These are phyloP conservation scores for Cremastinae sp. DNA, from an alignment of 2,888 invertebrate genomes.

Conservation along the genomic window DNA sequence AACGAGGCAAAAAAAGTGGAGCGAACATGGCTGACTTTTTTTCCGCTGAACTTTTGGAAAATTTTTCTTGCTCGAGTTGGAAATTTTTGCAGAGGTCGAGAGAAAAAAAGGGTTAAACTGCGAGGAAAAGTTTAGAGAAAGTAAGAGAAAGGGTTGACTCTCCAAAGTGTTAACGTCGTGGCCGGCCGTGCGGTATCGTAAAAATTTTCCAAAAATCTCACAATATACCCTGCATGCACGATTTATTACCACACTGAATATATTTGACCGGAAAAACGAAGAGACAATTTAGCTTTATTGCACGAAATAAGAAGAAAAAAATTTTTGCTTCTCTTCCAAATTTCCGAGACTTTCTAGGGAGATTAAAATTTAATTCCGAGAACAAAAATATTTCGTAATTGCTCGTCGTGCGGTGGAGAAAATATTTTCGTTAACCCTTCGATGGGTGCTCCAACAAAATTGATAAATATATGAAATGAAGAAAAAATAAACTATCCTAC, in stretches of 20 bases:
- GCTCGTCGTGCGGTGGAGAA: too few relatives aligned
- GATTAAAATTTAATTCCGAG: too few relatives aligned
- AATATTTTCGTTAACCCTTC: too few relatives aligned
- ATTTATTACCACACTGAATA: constrained; percentile 6
- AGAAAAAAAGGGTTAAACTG: constrained; percentile 57
- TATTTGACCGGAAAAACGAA: constrained; percentile 31
- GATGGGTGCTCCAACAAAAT: too few relatives aligned
- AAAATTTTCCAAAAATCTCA: constrained; percentile 35
- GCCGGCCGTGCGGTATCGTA: constrained; percentile 49
- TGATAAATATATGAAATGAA: too few relatives aligned
- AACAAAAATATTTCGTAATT: too few relatives aligned
- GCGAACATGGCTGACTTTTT: constrained; percentile 33
- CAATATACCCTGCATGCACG: constrained; percentile 21
- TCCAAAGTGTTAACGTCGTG: constrained; percentile 53
- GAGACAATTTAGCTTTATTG: constrained; percentile 1
- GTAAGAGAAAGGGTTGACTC: constrained; percentile 52
- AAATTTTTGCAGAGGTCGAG: constrained; percentile 44
- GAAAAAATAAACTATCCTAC: too few relatives aligned
- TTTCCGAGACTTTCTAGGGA: too few relatives aligned
- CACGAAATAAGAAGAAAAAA: too few relatives aligned
- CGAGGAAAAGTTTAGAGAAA: constrained; percentile 37
- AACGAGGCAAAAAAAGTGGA: constrained; percentile 68
- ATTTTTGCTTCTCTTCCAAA: too few relatives aligned
- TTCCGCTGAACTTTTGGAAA: constrained; percentile 47
- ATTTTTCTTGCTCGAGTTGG: constrained; percentile 54